These are phyloP conservation scores for Tachina fera DNA, from an alignment of 2,888 invertebrate genomes.

Conservation along the genomic window DNA sequence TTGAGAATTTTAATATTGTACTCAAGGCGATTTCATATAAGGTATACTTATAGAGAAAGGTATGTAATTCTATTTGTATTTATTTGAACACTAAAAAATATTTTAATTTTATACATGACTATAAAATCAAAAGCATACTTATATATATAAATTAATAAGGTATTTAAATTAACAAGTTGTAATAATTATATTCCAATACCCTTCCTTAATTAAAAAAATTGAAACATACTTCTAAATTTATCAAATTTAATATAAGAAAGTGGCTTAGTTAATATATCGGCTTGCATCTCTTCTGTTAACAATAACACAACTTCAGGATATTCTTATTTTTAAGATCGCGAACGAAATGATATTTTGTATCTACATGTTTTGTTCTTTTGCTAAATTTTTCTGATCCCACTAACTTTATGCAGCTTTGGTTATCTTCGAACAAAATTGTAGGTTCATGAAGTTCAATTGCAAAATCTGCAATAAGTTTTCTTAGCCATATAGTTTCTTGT, in stretches of 20 bases:
- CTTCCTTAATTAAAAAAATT: conserved; percentile 35
- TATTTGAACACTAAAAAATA: too few species aligned
- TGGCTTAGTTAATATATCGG: conserved; percentile 35
- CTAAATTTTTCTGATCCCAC: conserved; percentile 35
- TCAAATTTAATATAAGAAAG: conserved; percentile 4
- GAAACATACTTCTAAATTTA: conserved; percentile 33
- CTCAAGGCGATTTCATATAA: too few species aligned
- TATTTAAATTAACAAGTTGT: too few species aligned
- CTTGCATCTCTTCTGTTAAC: conserved; percentile 38
- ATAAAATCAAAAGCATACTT: too few species aligned
- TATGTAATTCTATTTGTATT: too few species aligned
- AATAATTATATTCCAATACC: not conserved
- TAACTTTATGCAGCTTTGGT: conserved; percentile 37
- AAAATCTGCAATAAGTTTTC: conserved; percentile 27
- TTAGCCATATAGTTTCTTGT: conserved; percentile 41
- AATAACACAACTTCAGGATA: not conserved
- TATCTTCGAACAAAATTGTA: conserved; percentile 33
- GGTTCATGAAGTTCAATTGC: conserved; percentile 22
- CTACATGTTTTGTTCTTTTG: conserved; percentile 36
- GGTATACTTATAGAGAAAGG: too few species aligned
- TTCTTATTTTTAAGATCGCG: conserved; percentile 14
- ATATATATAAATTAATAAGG: too few species aligned
- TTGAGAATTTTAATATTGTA: too few species aligned
- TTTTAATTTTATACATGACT: too few species aligned
- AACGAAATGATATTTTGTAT: conserved; percentile 38